These are phyloP conservation scores for Brienomyrus longianalis DNA, from an alignment of 2,113 vertebrate species.

Conservation along the genomic window DNA sequence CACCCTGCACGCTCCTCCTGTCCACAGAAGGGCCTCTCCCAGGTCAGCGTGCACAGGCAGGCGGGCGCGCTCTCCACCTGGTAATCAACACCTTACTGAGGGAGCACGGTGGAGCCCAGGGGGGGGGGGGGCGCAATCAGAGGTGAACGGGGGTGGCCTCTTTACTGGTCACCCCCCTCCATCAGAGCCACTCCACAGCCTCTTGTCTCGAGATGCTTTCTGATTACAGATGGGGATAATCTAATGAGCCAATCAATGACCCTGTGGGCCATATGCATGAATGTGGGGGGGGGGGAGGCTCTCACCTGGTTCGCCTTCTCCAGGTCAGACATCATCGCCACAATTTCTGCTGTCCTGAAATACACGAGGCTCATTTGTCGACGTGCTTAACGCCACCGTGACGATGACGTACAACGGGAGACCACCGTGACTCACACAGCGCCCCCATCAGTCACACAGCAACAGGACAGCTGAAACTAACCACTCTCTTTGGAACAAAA, in stretches of 20 bases:
- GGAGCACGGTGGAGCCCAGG: constrained; percentile 38
- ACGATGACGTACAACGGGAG: neutral
- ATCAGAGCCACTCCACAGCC: constrained; percentile 40
- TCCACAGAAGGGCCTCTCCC: neutral
- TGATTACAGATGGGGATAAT: constrained; percentile 67
- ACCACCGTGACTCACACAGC: neutral
- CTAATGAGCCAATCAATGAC: constrained; percentile 59
- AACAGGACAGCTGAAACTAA: neutral
- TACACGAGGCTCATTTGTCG: neutral
- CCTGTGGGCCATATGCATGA: constrained; percentile 9
- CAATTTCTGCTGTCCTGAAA: constrained; percentile 80
- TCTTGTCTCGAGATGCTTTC: constrained; percentile 45
- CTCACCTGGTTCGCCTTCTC: constrained; percentile 95
- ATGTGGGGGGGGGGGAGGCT: neutral
- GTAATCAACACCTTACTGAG: neutral
- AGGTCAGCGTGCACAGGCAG: neutral
- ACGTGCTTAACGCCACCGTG: no score
- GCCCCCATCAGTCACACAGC: neutral
- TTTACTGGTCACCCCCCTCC: constrained; percentile 30
- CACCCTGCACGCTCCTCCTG: neutral
- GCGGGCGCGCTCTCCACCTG: neutral
- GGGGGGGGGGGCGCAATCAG: neutral
- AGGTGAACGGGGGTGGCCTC: neutral
- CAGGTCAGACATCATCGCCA: constrained; percentile 81
- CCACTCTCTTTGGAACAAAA: neutral